Evolutionary conservation across 2,113 vertebrate species (phyloP).

Genomic region (Bubo bubo): DNA sequence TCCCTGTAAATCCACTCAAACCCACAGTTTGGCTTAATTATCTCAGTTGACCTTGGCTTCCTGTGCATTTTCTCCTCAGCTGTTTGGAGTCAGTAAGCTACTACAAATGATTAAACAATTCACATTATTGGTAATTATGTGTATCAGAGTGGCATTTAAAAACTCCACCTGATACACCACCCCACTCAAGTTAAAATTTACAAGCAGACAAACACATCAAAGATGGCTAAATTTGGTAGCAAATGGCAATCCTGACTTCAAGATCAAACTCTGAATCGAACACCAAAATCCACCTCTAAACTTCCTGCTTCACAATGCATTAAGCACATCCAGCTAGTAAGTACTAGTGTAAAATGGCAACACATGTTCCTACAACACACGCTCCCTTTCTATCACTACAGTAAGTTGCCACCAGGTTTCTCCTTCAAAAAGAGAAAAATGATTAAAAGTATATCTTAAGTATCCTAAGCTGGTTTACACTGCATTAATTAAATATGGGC

Average conservation of each 20-base stretch:
- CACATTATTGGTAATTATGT: neutral
- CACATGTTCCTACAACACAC: neutral
- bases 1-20: neutral
- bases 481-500: neutral
- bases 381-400: neutral
- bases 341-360: neutral
- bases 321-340: neutral
- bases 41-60: neutral
- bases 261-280: neutral
- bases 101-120: neutral
- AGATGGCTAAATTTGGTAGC: neutral
- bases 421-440: neutral
- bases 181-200: neutral
- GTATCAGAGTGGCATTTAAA: neutral
- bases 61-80: neutral
- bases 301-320: neutral
- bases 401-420: neutral
- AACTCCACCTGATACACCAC: neutral
- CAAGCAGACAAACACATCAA: neutral
- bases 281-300: neutral
- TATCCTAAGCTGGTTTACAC: neutral
- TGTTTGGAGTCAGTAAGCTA: neutral
- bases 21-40: neutral
- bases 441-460: neutral
- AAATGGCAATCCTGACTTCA: neutral